These are phyloP conservation scores for Lasioglossum pauxillum DNA, from an alignment of 2,888 invertebrate species.

Conservation along the genomic window DNA sequence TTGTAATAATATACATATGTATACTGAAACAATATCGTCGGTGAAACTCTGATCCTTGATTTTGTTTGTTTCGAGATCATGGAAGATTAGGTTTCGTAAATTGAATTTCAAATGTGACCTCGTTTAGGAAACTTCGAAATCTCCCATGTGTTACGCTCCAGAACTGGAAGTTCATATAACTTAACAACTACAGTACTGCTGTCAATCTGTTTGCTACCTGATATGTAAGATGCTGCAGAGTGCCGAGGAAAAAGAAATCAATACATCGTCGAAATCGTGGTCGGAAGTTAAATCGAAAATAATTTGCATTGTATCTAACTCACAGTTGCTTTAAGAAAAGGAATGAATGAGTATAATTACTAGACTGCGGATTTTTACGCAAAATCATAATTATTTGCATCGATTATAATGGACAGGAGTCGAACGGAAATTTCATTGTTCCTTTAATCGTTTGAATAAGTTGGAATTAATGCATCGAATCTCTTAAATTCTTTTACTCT, in stretches of 20 bases:
- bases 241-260: neutral
- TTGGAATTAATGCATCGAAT: no score
- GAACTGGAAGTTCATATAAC: conserved; percentile 13
- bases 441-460: no score
- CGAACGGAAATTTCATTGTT: no score
- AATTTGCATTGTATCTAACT: neutral
- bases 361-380: neutral
- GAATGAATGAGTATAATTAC: neutral
- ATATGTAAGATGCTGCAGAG: neutral
- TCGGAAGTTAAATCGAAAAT: neutral
- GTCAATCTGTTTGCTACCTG: neutral
- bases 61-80: conserved; percentile 24
- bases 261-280: neutral
- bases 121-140: conserved; percentile 46
- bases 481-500: no score
- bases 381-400: no score
- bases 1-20: neutral
- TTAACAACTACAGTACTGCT: neutral
- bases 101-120: conserved; percentile 55
- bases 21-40: conserved; percentile 4
- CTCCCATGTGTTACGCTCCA: conserved; percentile 32
- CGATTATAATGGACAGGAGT: no score
- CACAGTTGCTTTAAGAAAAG: no score
- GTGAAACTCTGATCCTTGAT: neutral
- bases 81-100: conserved; percentile 51